These are phyloP conservation scores for Rhodeus uyekii DNA, from an alignment of 2,797 vertebrate species.

Conservation along the genomic window DNA sequence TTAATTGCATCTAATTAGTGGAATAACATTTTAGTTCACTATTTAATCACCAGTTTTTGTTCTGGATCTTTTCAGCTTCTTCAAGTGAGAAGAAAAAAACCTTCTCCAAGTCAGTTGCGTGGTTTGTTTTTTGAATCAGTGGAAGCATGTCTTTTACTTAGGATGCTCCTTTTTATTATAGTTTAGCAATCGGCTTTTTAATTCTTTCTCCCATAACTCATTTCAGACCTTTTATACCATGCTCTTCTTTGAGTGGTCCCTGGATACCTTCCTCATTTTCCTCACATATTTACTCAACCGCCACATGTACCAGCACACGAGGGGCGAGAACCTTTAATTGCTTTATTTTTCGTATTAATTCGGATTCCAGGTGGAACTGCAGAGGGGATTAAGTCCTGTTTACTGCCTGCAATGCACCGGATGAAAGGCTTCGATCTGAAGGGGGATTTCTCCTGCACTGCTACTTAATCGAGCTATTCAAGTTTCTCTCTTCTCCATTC, in stretches of 20 bases:
- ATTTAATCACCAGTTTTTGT: background rate
- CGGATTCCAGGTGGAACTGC: conserved; percentile 54
- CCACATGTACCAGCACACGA: background rate
- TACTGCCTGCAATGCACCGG: conserved; percentile 54
- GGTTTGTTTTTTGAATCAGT: conserved; percentile 31
- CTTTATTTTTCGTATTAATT: conserved; percentile 60
- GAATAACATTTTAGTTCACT: conserved; percentile 24
- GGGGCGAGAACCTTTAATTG: conserved; percentile 48
- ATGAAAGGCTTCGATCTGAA: conserved; percentile 61
- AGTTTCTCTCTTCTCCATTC: conserved; percentile 54
- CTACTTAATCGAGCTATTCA: conserved; percentile 64
- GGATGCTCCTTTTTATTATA: conserved; percentile 15
- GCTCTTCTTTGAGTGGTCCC: background rate
- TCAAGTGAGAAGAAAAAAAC: background rate
- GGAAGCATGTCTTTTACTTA: conserved; percentile 15
- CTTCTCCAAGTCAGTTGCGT: background rate
- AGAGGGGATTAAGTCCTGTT: conserved; percentile 61
- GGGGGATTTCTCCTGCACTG: conserved; percentile 63
- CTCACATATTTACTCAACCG: conserved; percentile 8
- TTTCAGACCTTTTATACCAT: background rate
- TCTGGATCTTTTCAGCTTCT: conserved; percentile 7
- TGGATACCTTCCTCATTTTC: background rate
- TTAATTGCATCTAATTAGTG: conserved; percentile 58
- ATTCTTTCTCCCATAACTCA: background rate
- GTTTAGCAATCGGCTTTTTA: background rate